Evolutionary conservation across 2,888 invertebrate genomes (phyloP).

Genomic region (Ariolimax columbianus): DNA sequence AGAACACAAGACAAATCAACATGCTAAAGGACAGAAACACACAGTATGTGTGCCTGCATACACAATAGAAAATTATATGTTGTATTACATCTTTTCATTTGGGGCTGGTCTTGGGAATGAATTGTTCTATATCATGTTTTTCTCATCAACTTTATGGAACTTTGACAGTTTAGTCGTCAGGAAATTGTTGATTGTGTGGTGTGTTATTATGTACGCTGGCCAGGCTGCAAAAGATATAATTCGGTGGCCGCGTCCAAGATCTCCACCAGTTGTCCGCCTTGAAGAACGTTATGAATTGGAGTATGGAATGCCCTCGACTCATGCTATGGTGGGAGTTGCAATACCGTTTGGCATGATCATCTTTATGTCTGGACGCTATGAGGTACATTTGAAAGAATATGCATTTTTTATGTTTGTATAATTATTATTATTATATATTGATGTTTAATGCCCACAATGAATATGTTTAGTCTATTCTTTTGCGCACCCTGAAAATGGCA

Average conservation of each 20-base stretch:
- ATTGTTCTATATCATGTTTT: conserved; percentile 92
- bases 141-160: conserved; percentile 97
- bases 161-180: conserved; percentile 91
- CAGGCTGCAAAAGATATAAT: conserved; percentile 93
- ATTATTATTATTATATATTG: background rate
- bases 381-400: conserved; percentile 60
- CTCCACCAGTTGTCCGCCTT: conserved; percentile 88
- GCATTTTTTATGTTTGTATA: background rate
- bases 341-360: conserved; percentile 91
- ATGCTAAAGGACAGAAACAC: background rate
- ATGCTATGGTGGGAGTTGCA: conserved; percentile 93
- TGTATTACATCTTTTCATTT: conserved; percentile 90
- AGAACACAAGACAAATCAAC: background rate
- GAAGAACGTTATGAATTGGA: conserved; percentile 93
- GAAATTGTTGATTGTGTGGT: conserved; percentile 82
- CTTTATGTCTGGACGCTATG: conserved; percentile 76
- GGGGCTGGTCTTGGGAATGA: conserved; percentile 94
- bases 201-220: conserved; percentile 76
- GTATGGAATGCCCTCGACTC: conserved; percentile 97
- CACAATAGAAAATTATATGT: conserved; percentile 79
- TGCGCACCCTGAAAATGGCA: too few species aligned
- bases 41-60: conserved; percentile 45
- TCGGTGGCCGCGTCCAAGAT: conserved; percentile 87
- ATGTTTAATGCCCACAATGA: too few species aligned
- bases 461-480: too few species aligned